phyloP scores from a whole-genome alignment of 2,113 vertebrate species.

The Monopterus albus region DNA sequence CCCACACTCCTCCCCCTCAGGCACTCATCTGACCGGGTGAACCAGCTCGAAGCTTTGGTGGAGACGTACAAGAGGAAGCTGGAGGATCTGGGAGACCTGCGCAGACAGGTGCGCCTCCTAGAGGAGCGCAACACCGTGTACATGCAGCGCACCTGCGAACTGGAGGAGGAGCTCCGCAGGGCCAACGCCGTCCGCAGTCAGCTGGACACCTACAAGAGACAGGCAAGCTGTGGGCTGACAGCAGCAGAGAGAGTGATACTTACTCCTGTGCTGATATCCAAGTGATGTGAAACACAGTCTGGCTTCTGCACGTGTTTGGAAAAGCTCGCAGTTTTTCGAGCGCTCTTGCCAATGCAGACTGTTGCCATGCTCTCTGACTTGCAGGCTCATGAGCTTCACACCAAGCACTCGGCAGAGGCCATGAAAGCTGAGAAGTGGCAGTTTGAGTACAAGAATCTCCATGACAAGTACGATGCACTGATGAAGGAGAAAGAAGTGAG shows the following conservation, averaged over 20 bases:
- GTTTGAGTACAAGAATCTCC: conserved; percentile 89
- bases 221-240: conserved; percentile 71
- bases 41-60: conserved; percentile 88
- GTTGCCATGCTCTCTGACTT: conserved; percentile 39
- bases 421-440: conserved; percentile 93
- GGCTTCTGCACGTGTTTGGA: conserved; percentile 35
- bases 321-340: neutral
- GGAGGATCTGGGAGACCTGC: conserved; percentile 90
- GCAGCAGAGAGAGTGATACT: neutral
- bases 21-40: conserved; percentile 90
- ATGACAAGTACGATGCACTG: conserved; percentile 87
- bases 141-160: conserved; percentile 91
- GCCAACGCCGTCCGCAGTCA: conserved; percentile 84
- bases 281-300: conserved; percentile 48
- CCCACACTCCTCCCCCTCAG: conserved; percentile 65
- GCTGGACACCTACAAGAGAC: conserved; percentile 88
- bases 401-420: conserved; percentile 86
- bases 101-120: conserved; percentile 90
- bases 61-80: conserved; percentile 89
- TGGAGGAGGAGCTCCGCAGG: conserved; percentile 89
- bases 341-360: conserved; percentile 21
- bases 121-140: conserved; percentile 90
- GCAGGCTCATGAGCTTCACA: conserved; percentile 88
- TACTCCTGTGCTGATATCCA: conserved; percentile 17
- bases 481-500: conserved; percentile 91